Evolutionary conservation across 2,888 invertebrate species (phyloP).

Genomic region (Ophion costatus): DNA sequence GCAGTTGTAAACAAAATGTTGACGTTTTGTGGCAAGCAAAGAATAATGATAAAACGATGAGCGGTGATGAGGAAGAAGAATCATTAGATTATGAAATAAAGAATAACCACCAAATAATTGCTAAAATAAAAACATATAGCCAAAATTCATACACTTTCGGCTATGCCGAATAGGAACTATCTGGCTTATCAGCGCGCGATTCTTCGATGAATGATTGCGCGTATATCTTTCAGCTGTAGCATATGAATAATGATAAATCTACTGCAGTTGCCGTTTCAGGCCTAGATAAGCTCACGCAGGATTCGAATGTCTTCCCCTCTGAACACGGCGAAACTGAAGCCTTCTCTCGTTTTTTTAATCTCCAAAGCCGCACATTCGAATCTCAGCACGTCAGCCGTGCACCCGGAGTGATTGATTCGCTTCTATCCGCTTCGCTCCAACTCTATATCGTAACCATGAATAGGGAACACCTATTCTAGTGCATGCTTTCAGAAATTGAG

Average conservation of each 20-base stretch:
- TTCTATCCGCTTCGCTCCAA: constrained; percentile 67
- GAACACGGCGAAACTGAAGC: constrained; percentile 39
- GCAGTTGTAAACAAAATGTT: not conserved
- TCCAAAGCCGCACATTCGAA: constrained; percentile 77
- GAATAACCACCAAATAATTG: not conserved
- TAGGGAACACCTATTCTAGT: not conserved
- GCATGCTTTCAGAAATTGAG: constrained; percentile 28
- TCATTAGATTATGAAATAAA: not conserved
- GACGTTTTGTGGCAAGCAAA: not conserved
- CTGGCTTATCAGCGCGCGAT: not conserved
- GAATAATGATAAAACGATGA: not conserved
- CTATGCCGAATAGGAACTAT: no score
- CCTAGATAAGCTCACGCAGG: constrained; percentile 40
- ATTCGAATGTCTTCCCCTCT: constrained; percentile 54
- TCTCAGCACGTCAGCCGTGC: constrained; percentile 77
- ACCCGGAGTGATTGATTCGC: constrained; percentile 78
- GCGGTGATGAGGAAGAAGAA: not conserved
- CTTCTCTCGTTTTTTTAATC: constrained; percentile 70
- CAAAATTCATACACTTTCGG: constrained; percentile 7
- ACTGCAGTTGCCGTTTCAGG: constrained; percentile 74
- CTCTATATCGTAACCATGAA: constrained; percentile 58
- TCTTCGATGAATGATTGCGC: constrained; percentile 47
- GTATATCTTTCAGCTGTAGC: constrained; percentile 55
- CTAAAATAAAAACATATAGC: not conserved
- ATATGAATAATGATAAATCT: constrained; percentile 78